These are phyloP conservation scores for Microcaecilia unicolor DNA, from an alignment of 2,797 vertebrate species.

Conservation along the genomic window DNA sequence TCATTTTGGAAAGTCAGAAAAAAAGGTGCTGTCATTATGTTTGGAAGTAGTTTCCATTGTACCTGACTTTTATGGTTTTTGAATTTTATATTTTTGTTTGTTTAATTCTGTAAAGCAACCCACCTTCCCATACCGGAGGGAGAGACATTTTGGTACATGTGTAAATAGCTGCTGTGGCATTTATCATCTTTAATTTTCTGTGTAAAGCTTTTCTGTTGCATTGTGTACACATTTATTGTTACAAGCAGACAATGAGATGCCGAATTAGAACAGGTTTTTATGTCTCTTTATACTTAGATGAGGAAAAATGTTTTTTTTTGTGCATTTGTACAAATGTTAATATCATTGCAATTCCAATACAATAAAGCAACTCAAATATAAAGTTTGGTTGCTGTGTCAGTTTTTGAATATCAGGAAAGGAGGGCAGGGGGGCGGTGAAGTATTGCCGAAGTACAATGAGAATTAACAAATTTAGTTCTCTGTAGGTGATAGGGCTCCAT, in stretches of 20 bases:
- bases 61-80: constrained; percentile 70
- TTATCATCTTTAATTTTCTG: constrained; percentile 80
- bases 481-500: too few relatives aligned
- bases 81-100: constrained; percentile 73
- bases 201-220: constrained; percentile 69
- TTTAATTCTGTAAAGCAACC: constrained; percentile 76
- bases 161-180: constrained; percentile 87
- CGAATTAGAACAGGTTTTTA: constrained; percentile 86
- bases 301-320: constrained; percentile 67
- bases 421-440: too few relatives aligned
- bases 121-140: constrained; percentile 91
- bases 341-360: constrained; percentile 92
- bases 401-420: too few relatives aligned
- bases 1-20: constrained; percentile 40
- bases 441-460: too few relatives aligned
- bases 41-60: constrained; percentile 55
- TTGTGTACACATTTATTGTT: constrained; percentile 72
- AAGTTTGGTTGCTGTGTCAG: constrained; percentile 7
- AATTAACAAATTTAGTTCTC: too few relatives aligned
- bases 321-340: constrained; percentile 98
- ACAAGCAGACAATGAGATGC: constrained; percentile 77
- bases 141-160: constrained; percentile 54
- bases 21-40: constrained; percentile 53
- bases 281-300: constrained; percentile 76
- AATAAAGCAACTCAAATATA: constrained; percentile 96